Evolutionary conservation across 2,888 invertebrate species (phyloP).

Genomic region (Lochmaea crataegi): DNA sequence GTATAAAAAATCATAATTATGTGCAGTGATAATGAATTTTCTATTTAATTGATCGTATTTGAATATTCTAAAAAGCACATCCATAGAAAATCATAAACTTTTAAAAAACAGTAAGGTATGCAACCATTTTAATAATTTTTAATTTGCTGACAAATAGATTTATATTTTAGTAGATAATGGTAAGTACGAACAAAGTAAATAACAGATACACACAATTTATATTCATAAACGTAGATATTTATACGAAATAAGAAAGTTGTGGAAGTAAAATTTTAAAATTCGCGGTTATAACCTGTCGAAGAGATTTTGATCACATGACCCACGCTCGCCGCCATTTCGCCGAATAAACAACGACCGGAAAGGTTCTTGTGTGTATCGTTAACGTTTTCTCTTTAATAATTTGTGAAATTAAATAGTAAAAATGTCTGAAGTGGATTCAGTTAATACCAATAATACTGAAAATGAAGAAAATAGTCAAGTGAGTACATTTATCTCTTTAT

Average conservation of each 20-base stretch:
- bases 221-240: not conserved
- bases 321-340: slow-evolving; percentile 74
- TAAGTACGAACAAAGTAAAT: not conserved
- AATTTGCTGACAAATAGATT: not conserved
- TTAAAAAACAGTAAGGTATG: not conserved
- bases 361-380: slow-evolving; percentile 55
- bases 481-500: slow-evolving; percentile 49
- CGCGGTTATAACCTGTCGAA: slow-evolving; percentile 59
- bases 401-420: slow-evolving; percentile 56
- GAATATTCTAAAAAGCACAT: no score
- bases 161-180: not conserved
- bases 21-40: no score
- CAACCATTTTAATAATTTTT: not conserved
- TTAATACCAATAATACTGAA: slow-evolving; percentile 61
- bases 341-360: slow-evolving; percentile 72
- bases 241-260: not conserved
- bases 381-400: slow-evolving; percentile 48
- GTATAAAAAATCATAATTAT: no score
- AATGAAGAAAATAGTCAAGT: slow-evolving; percentile 64
- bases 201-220: not conserved
- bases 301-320: slow-evolving; percentile 68
- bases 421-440: slow-evolving; percentile 65
- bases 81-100: not conserved
- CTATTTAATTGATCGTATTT: no score
- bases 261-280: slow-evolving; percentile 46